Conservation (phyloP, 2,888 invertebrate genomes). For the Punctoribates punctum region DNA sequence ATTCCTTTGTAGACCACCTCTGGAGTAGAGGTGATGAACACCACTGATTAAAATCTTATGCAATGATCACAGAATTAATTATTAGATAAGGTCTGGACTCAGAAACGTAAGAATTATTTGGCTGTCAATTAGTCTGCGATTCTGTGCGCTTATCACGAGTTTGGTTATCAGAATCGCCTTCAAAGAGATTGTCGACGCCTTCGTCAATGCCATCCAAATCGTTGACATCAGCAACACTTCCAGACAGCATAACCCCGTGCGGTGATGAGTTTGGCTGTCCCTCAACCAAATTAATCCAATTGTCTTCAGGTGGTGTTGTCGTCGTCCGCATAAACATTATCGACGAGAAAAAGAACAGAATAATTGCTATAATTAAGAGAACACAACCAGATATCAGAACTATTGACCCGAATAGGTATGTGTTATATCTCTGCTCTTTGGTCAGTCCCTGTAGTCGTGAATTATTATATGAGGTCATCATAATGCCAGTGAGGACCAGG, state of each 20-base stretch:
- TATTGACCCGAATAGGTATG: not conserved
- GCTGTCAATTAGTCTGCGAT: too few relatives aligned
- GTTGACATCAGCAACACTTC: not conserved
- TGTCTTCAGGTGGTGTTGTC: constrained; percentile 1
- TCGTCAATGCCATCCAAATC: not conserved
- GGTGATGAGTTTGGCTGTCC: not conserved
- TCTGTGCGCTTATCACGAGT: too few relatives aligned
- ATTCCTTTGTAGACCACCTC: too few relatives aligned
- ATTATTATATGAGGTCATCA: constrained; percentile 29
- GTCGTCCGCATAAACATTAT: constrained; percentile 12
- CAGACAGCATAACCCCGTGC: not conserved
- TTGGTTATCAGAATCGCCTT: too few relatives aligned
- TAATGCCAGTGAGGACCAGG: constrained; percentile 27
- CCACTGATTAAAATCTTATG: too few relatives aligned
- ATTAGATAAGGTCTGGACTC: too few relatives aligned
- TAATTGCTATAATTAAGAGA: constrained; percentile 6
- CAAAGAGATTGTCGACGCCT: too few relatives aligned
- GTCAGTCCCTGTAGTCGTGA: too few relatives aligned
- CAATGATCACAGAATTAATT: too few relatives aligned
- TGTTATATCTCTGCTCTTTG: too few relatives aligned
- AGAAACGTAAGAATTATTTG: too few relatives aligned
- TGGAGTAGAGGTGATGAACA: too few relatives aligned
- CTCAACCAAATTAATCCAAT: not conserved
- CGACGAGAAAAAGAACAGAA: constrained; percentile 28
- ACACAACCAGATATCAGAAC: constrained; percentile 30